Evolutionary conservation across 2,113 vertebrate genomes (phyloP).

Genomic region (Chroicocephalus ridibundus): DNA sequence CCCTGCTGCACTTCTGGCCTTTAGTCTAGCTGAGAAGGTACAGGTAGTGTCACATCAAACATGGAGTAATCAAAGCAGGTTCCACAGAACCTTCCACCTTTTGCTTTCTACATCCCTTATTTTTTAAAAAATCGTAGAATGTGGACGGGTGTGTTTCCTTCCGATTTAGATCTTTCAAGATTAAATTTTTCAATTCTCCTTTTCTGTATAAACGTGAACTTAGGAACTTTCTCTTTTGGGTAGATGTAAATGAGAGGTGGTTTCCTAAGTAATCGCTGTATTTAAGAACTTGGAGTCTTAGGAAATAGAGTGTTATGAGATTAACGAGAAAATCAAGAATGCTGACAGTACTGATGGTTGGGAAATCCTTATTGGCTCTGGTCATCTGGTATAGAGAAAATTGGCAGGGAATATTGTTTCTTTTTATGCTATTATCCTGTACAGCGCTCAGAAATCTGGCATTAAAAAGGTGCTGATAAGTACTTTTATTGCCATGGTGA

Average conservation of each 20-base stretch:
- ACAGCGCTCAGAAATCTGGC: background rate
- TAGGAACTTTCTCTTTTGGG: background rate
- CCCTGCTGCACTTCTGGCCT: background rate
- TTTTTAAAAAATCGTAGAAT: background rate
- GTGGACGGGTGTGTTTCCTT: background rate
- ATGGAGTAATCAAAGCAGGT: background rate
- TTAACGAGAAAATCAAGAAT: background rate
- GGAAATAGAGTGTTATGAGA: background rate
- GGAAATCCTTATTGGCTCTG: background rate
- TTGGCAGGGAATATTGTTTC: background rate
- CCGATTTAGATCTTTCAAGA: background rate
- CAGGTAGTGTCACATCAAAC: background rate
- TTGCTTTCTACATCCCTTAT: background rate
- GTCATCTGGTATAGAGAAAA: background rate
- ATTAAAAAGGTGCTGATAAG: background rate
- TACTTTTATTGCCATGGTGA: background rate
- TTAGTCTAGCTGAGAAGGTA: accelerated
- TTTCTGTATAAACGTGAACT: background rate
- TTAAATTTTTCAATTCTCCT: background rate
- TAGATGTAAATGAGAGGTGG: background rate
- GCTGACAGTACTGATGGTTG: background rate
- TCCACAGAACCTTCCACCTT: background rate
- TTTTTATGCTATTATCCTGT: background rate
- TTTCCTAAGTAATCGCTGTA: background rate
- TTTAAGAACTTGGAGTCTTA: background rate